phyloP scores from a whole-genome alignment of 2,113 vertebrate genomes.

The Amphiprion percula region DNA sequence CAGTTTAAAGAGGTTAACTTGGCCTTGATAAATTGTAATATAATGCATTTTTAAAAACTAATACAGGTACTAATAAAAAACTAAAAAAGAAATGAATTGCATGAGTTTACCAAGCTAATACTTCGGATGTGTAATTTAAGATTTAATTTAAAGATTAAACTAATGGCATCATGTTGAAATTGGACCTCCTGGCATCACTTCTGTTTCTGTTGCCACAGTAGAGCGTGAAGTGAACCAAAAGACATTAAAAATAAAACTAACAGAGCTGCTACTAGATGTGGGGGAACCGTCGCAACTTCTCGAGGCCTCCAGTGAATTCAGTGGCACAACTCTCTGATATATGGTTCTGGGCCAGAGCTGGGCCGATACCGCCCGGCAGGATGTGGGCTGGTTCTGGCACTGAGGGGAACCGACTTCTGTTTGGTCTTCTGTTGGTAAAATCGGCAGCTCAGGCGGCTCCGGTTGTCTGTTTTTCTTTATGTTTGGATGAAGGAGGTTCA shows the following conservation, averaged over 20 bases:
- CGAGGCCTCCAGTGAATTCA: constrained; percentile 50
- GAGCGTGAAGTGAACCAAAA: constrained; percentile 24
- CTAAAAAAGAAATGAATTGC: too few species aligned
- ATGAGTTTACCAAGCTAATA: too few species aligned
- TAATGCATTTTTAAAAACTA: too few species aligned
- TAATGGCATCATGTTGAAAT: too few species aligned
- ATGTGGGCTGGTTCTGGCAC: constrained; percentile 59
- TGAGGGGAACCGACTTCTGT: constrained; percentile 19
- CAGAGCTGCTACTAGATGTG: constrained; percentile 1
- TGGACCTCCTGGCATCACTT: neutral
- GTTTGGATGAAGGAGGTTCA: constrained; percentile 40
- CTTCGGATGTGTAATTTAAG: too few species aligned
- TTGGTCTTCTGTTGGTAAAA: constrained; percentile 4
- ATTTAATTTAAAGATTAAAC: too few species aligned
- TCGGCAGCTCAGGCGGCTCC: constrained; percentile 29
- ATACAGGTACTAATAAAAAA: too few species aligned
- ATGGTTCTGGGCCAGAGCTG: constrained; percentile 63
- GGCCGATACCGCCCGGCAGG: constrained; percentile 28
- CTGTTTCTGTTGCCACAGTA: neutral
- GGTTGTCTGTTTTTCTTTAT: constrained; percentile 30
- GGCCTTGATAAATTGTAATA: too few species aligned
- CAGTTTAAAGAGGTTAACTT: too few species aligned
- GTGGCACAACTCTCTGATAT: constrained; percentile 47
- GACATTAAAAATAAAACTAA: neutral
- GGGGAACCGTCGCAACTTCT: neutral